These are phyloP conservation scores for Lamproptera curius DNA, from an alignment of 2,888 invertebrate genomes.

Conservation along the genomic window DNA sequence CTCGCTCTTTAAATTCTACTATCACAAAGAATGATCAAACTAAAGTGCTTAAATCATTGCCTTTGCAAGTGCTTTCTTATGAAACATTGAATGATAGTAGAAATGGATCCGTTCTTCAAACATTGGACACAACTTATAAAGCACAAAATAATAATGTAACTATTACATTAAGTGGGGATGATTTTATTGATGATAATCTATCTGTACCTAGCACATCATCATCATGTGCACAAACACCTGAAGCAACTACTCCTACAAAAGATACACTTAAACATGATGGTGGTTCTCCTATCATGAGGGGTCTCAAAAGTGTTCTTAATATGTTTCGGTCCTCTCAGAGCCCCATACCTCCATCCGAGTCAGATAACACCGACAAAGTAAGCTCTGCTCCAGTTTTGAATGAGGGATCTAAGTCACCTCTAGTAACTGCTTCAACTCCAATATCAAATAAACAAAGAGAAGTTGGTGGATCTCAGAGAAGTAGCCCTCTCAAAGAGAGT, in stretches of 20 bases:
- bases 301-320: conserved; percentile 62
- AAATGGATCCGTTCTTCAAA: conserved; percentile 37
- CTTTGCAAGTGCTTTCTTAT: conserved; percentile 46
- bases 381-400: conserved; percentile 24
- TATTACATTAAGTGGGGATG: conserved; percentile 39
- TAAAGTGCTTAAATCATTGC: conserved; percentile 49
- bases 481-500: conserved; percentile 60
- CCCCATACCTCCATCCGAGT: conserved; percentile 49
- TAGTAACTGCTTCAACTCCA: conserved; percentile 53
- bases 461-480: conserved; percentile 41
- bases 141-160: conserved; percentile 38
- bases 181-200: conserved; percentile 51
- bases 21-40: conserved; percentile 44
- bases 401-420: conserved; percentile 20
- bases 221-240: conserved; percentile 53
- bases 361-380: conserved; percentile 23
- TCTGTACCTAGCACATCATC: conserved; percentile 58
- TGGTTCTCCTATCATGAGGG: conserved; percentile 65
- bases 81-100: conserved; percentile 44
- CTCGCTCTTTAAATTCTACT: conserved; percentile 54
- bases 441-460: conserved; percentile 45
- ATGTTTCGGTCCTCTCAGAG: conserved; percentile 69
- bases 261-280: conserved; percentile 49
- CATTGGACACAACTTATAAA: conserved; percentile 34
- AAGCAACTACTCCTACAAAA: conserved; percentile 64